Percentiles rank a stretch among this genome's conserved stretches.
Conservation (phyloP, 2,113 vertebrate genomes). For the Sturnus vulgaris region DNA sequence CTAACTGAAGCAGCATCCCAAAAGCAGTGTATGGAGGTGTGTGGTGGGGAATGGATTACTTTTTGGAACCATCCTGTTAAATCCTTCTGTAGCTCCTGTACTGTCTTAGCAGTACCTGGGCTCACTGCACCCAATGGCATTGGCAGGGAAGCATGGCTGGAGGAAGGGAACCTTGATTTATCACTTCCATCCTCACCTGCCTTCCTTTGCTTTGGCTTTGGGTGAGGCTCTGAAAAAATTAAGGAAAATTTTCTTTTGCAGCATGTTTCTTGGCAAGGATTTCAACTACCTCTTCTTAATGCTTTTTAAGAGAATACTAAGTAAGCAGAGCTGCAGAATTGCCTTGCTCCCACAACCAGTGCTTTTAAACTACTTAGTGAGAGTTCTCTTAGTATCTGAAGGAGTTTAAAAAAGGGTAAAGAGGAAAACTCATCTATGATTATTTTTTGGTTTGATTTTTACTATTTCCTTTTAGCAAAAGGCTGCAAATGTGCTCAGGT, state of each 20-base stretch:
- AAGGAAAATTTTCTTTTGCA: neutral
- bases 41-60: neutral
- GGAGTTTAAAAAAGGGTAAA: neutral
- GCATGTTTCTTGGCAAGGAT: neutral
- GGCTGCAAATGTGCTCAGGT: neutral
- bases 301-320: neutral
- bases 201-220: neutral
- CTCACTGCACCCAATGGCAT: neutral
- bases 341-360: neutral
- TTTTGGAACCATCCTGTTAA: neutral
- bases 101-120: neutral
- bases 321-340: neutral
- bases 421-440: neutral
- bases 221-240: neutral
- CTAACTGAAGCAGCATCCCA: neutral
- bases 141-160: neutral
- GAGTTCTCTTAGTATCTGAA: neutral
- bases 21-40: neutral
- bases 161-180: neutral
- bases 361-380: neutral
- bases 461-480: neutral
- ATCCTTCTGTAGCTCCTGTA: neutral
- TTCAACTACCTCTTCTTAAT: neutral
- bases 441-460: neutral
- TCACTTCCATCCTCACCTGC: neutral